Base-by-base conservation (phyloP, 2,888 invertebrate species). In the Calameuta filiformis region DNA sequence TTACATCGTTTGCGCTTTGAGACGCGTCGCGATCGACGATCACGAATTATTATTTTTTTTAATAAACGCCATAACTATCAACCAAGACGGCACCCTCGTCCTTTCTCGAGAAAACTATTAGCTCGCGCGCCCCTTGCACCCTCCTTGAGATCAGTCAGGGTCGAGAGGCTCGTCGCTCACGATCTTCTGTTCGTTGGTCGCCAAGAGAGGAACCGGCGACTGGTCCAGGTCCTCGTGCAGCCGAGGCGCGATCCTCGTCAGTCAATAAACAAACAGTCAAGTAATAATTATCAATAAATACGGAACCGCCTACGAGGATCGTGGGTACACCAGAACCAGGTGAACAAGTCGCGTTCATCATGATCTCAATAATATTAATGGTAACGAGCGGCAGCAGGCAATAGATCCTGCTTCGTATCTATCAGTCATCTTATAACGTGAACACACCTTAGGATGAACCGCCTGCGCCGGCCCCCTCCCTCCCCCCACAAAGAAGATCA, bases 71-170 rank as follows among this genome's bases (percentile, higher is more conserved):
- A 56, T 56, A 56, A 56, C 23, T 56, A 56, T 56, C 56, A 1
- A 56, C 56, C 56, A 56, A 56, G 56, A 56, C 56, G 56, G 56
- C 56, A 56, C 56, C 56, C 40, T 78, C 68, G 68, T 73, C 69
- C 75, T 77, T 77, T 74, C 40, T 76, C 78, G 30, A 31, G 23
- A 23, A 2, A 56, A 23, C 77, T 15, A 40, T 30, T 30, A 71
- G 69, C 56, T 69, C 73, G 75, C 35, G 56, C 56, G 75, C 68
- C 56, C 77, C 77, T 75, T 74, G 30, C 77, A 56, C 69, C 78
- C 71, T 33, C 69, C 23, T 73, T 31, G 73, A 33, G 56, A 56
- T 23, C 23, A 0, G 2, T 23, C 71, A 11, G 31, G 15, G 71
- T 15, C 71, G 3, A 15, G 33, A 33, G 33, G 31, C 30, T 30